These are phyloP conservation scores for Amphimallon solstitiale DNA, from an alignment of 2,888 invertebrate genomes.

Conservation along the genomic window DNA sequence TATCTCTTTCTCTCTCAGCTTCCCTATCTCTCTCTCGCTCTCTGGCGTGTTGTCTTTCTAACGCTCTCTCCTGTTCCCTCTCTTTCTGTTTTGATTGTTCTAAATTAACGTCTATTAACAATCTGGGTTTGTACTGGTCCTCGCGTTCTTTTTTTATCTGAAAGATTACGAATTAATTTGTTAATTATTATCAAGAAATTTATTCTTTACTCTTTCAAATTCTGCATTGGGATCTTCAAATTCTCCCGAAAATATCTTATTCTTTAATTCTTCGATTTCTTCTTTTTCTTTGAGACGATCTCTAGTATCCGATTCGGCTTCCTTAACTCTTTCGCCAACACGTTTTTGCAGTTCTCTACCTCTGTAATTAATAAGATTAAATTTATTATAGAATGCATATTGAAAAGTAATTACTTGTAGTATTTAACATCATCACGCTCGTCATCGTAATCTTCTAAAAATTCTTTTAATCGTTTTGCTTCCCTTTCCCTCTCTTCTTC, in stretches of 20 bases:
- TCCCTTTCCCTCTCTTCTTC: constrained; percentile 91
- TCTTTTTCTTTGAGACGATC: constrained; percentile 90
- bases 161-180: constrained; percentile 17
- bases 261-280: constrained; percentile 86
- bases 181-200: constrained; percentile 13
- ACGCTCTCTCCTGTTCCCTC: constrained; percentile 67
- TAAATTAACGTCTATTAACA: constrained; percentile 77
- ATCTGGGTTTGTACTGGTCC: constrained; percentile 84
- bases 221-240: constrained; percentile 71
- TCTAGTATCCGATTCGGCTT: constrained; percentile 90
- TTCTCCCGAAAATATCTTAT: constrained; percentile 77
- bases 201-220: constrained; percentile 70
- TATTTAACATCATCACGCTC: constrained; percentile 97
- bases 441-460: constrained; percentile 99
- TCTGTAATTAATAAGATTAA: constrained; percentile 58
- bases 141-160: constrained; percentile 70
- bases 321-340: constrained; percentile 91
- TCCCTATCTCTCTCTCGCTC: constrained; percentile 90
- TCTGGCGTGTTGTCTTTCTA: constrained; percentile 66
- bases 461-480: constrained; percentile 94
- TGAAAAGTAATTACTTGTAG: constrained; percentile 76
- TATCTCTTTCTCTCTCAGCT: constrained; percentile 73
- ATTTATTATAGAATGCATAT: background rate
- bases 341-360: constrained; percentile 90
- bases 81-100: constrained; percentile 71